Evolutionary conservation across 2,797 vertebrate species (phyloP), one percentile per base, ranked within the genome.

Genomic region (Tragopan temminckii): DNA sequence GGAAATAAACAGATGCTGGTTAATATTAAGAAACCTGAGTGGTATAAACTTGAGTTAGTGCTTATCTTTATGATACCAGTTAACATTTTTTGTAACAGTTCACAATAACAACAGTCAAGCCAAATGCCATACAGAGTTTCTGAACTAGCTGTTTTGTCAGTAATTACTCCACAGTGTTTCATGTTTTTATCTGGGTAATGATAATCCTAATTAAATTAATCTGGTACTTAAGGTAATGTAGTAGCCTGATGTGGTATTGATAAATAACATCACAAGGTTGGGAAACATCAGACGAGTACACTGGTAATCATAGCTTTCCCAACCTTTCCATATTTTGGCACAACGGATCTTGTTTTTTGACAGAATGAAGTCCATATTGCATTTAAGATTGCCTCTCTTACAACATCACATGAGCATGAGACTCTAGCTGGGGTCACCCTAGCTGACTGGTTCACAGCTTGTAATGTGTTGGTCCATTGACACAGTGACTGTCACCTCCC

Each of bases 401-500:
- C 16, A 33, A 50, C 18, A 40, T 31, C 1, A 3, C 57, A 19
- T 58, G 35, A 74, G 36, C 20, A 50, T 5, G 0, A 55, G 42
- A 69, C n/a, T 42, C 48, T 50, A 46, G 0, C 25, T 43, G 68
- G 46, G 31, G 55, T 61, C 82, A 69, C 29, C 46, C 25, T 27
- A 45, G 0, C 25, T 38, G 71, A 50, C 50, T 52, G 52, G n/a
- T 0, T 80, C 53, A 38, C 40, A 59, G 0, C 13, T 33, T 23
- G 38, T 27, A 5, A 25, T 9, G 0, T 0, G 8, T 7, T 36
- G 59, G 33, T 87, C 19, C 46, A 9, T 13, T 1, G 3, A 10
- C 42, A 50, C 77, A 13, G 0, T 4, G 31, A 10, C 31, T 69
- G 23, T 5, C 24, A 29, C 33, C 42, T 61, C 21, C 59, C 67